These are phyloP conservation scores for Thripadectes ignobilis DNA, from an alignment of 2,797 vertebrate genomes.

Conservation along the genomic window DNA sequence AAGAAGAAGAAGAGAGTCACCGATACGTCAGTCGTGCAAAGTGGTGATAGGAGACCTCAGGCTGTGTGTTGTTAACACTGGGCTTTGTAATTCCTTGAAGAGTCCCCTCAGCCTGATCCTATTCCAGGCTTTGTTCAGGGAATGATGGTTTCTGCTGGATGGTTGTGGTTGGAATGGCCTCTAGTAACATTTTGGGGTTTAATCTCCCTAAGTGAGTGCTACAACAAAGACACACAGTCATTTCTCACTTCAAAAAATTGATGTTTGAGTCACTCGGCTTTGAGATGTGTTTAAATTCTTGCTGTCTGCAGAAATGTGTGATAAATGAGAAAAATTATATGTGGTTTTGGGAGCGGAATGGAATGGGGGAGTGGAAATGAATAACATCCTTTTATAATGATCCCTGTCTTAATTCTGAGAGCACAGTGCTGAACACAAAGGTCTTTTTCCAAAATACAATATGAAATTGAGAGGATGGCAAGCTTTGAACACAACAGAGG, in stretches of 20 bases:
- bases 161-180: background rate
- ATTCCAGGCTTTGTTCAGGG: fast-evolving
- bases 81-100: background rate
- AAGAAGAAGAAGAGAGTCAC: fast-evolving
- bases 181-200: background rate
- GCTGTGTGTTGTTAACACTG: fast-evolving
- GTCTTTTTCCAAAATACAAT: background rate
- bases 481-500: background rate
- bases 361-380: background rate
- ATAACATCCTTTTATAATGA: background rate
- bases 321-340: background rate
- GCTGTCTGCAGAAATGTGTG: background rate
- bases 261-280: background rate
- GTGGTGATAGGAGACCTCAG: fast-evolving
- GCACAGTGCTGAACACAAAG: background rate
- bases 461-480: background rate
- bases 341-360: background rate
- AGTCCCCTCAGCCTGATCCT: background rate
- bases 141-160: fast-evolving
- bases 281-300: background rate
- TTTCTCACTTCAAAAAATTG: background rate
- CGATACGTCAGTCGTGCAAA: fast-evolving
- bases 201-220: background rate
- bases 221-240: background rate
- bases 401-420: background rate